Evolutionary conservation across 2,888 invertebrate genomes (phyloP).

Genomic region (Trissoscelio sp.): DNA sequence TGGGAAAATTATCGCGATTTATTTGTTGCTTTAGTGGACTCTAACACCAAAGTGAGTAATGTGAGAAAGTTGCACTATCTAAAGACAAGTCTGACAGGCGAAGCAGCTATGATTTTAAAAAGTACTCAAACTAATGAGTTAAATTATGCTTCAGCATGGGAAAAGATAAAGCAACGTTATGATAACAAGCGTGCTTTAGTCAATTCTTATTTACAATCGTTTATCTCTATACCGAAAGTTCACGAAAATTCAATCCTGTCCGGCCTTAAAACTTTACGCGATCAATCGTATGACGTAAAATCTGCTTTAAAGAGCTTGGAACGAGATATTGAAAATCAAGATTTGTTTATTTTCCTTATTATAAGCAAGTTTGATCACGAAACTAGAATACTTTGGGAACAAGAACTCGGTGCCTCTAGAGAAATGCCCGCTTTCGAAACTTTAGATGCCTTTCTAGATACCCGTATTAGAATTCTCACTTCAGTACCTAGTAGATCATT

Average conservation of each 20-base stretch:
- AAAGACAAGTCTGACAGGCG: conserved; percentile 5
- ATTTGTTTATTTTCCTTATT: conserved; percentile 28
- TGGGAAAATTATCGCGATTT: conserved; percentile 26
- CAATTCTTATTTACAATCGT: conserved; percentile 2
- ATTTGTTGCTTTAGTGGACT: not conserved
- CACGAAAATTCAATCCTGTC: not conserved
- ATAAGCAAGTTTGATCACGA: conserved; percentile 13
- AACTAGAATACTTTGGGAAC: conserved; percentile 12
- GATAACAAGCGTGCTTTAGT: conserved; percentile 12
- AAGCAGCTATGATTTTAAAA: conserved; percentile 7
- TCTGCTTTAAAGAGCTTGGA: not conserved
- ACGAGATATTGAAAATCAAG: not conserved
- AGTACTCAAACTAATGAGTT: not conserved
- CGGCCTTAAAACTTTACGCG: not conserved
- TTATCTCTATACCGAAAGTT: conserved; percentile 9
- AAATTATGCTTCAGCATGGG: not conserved
- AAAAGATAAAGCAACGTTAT: conserved; percentile 1
- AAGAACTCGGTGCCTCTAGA: not conserved
- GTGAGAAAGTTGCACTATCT: conserved; percentile 17
- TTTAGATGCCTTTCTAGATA: conserved; percentile 8
- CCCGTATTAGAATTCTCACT: not conserved
- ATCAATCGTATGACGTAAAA: conserved; percentile 9
- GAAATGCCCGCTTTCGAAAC: conserved; percentile 7
- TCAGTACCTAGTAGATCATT: not conserved
- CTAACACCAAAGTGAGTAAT: not conserved